Conservation (phyloP, 2,888 invertebrate species). For the Stratiomys singularior region DNA sequence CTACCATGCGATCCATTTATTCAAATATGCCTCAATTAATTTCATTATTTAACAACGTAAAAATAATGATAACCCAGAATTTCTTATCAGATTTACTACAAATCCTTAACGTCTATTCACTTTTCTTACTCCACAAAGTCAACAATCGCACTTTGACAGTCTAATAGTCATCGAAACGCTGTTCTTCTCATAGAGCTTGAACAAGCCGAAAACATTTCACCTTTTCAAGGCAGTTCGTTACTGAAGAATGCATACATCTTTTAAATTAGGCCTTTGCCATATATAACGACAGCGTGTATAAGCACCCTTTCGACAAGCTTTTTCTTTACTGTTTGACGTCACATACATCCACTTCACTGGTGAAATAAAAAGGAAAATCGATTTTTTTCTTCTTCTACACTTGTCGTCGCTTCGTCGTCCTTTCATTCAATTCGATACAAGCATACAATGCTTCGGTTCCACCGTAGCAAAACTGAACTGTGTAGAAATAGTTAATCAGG, state of each 20-base stretch:
- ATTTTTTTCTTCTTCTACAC: constrained; percentile 12
- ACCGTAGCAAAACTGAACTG: not conserved
- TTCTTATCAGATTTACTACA: too few species aligned
- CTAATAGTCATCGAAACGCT: too few species aligned
- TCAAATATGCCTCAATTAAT: too few species aligned
- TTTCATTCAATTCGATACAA: not conserved
- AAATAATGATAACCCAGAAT: too few species aligned
- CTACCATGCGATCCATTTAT: too few species aligned
- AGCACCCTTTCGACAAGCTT: not conserved
- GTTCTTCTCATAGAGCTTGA: too few species aligned
- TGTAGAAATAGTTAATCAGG: constrained; percentile 42
- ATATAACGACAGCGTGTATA: not conserved
- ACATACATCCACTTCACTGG: constrained; percentile 20
- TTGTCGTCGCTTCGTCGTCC: constrained; percentile 15
- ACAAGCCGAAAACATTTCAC: too few species aligned
- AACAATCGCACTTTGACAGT: too few species aligned
- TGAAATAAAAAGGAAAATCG: constrained; percentile 19
- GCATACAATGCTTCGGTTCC: not conserved
- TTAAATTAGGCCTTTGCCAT: constrained; percentile 17
- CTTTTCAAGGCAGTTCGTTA: constrained; percentile 6
- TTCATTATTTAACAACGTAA: too few species aligned
- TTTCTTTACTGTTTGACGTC: constrained; percentile 14
- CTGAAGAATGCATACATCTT: constrained; percentile 7
- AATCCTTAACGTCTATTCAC: too few species aligned
- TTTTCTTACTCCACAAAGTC: too few species aligned